Base-by-base conservation (phyloP, 2,888 invertebrate species). In the Zaprionus lineosus region DNA sequence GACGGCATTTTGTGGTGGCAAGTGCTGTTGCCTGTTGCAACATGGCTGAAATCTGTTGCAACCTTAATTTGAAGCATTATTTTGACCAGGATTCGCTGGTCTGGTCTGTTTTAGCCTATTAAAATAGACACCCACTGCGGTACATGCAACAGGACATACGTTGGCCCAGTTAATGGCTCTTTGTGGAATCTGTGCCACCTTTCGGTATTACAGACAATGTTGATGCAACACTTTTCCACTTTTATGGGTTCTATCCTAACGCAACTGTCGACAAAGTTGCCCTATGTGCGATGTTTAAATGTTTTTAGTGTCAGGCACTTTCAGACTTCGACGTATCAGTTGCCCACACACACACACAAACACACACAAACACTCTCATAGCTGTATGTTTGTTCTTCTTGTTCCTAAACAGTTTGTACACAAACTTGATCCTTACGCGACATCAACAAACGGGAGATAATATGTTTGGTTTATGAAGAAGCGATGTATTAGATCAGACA, bases 191-290 rank as follows among this genome's bases (percentile, higher is more conserved):
- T 58, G 51, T 51, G 57, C 41, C 44, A 52, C 67, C 52, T 51
- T 60, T 65, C 51, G 59, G 39, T 47, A 26, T 47, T 39, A 41
- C 24, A 53, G 18, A 66, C 58, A 67, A 56, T 56, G 68, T 68
- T 71, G 37, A 47, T 29, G 60, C 33, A 71, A 68, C 66, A 71
- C 47, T 68, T 65, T 71, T 39, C 19, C 31, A 50, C 41, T 68
- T 68, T 68, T 71, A 68, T 65, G 60, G 46, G 40, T 6, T 18
- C 26, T 14, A 41, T 60, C n/a, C 64, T 53, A 69, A 52, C 21
- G 52, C 46, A 37, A 53, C 29, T 64, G 53, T 51, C 41, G 2
- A 66, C 68, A 68, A 71, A 71, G 68, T 68, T 65, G 71, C n/a
- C n/a, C n/a, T n/a, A n/a, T n/a, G n/a, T n/a, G n/a, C n/a, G n/a